Conservation (phyloP, 2,888 invertebrate species). For the Pantelozetes paolii region DNA sequence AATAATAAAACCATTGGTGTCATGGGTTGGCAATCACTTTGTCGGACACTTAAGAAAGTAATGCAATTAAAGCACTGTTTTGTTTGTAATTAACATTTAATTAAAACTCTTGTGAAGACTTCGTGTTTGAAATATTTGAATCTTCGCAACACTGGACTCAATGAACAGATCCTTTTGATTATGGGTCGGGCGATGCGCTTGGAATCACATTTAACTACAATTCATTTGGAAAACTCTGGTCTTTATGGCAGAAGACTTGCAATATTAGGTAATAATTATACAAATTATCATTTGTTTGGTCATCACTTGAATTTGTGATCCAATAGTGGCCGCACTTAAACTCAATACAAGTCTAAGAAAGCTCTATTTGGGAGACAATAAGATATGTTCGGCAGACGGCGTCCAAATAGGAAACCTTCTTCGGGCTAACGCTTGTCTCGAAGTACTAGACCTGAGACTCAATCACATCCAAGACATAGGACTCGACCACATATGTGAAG, state of each 20-base stretch:
- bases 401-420: conserved; percentile 70
- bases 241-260: conserved; percentile 69
- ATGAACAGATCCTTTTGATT: conserved; percentile 66
- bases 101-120: conserved; percentile 57
- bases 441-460: conserved; percentile 72
- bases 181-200: conserved; percentile 68
- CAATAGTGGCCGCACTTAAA: conserved; percentile 70
- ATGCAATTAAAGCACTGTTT: too few relatives aligned
- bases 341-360: conserved; percentile 71
- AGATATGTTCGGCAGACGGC: conserved; percentile 68
- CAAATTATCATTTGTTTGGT: background rate
- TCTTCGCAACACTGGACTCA: conserved; percentile 62
- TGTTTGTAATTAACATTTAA: background rate
- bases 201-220: conserved; percentile 65
- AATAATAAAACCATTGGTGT: conserved; percentile 69
- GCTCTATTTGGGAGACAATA: conserved; percentile 76
- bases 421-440: conserved; percentile 67
- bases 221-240: conserved; percentile 72
- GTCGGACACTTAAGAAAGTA: conserved; percentile 72
- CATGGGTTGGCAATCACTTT: conserved; percentile 78
- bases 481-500: conserved; percentile 66
- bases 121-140: conserved; percentile 66
- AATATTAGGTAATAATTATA: conserved; percentile 62
- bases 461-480: conserved; percentile 64
- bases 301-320: background rate